Conservation (phyloP, 2,797 vertebrate genomes). For the Poliocrania exsul region DNA sequence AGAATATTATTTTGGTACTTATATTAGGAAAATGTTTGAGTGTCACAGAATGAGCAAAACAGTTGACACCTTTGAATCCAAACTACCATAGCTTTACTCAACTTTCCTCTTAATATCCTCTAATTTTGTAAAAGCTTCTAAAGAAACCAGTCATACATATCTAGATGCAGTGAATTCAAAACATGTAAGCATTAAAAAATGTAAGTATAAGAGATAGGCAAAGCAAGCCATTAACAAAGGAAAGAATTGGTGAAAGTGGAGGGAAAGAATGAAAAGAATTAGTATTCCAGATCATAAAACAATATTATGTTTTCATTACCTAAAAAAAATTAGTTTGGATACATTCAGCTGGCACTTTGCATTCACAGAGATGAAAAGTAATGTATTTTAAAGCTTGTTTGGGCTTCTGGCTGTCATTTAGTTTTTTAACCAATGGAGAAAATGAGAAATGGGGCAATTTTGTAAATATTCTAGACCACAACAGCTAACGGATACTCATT, state of each 20-base stretch:
- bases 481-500: not conserved
- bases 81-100: not conserved
- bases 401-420: not conserved
- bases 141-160: not conserved
- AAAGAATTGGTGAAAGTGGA: not conserved
- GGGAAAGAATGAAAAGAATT: not conserved
- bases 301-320: not conserved
- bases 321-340: not conserved
- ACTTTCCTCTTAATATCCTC: not conserved
- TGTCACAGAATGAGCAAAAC: not conserved
- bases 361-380: not conserved
- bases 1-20: not conserved
- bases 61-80: not conserved
- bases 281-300: not conserved
- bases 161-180: not conserved
- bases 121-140: not conserved
- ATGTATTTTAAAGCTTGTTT: not conserved
- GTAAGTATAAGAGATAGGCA: not conserved
- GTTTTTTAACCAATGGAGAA: not conserved
- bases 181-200: not conserved
- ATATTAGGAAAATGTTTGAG: not conserved
- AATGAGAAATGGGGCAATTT: not conserved
- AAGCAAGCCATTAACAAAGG: not conserved
- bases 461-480: not conserved
- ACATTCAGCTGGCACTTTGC: not conserved